These are phyloP conservation scores for Microcebus griseorufus DNA, from an alignment of 2,113 vertebrate species.

Conservation along the genomic window DNA sequence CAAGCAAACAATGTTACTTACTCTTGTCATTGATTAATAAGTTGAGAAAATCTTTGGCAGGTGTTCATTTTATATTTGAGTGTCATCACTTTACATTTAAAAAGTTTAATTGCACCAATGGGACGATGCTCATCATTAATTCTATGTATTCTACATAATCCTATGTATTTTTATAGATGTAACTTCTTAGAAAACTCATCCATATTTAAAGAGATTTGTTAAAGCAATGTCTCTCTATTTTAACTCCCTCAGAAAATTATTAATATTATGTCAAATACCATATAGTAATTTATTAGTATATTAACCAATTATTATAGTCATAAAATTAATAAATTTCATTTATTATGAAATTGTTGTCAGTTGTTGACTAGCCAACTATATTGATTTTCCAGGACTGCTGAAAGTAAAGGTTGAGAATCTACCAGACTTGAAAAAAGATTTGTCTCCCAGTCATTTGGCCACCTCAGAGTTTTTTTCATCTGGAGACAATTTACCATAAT, in stretches of 20 bases:
- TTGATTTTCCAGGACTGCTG: not conserved
- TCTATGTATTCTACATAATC: not conserved
- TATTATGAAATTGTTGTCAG: not conserved
- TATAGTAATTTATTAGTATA: not conserved
- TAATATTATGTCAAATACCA: not conserved
- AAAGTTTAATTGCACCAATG: not conserved
- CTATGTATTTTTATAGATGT: not conserved
- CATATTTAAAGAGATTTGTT: not conserved
- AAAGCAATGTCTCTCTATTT: not conserved
- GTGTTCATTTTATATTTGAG: not conserved
- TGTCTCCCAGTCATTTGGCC: not conserved
- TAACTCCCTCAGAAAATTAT: not conserved
- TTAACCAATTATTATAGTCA: not conserved
- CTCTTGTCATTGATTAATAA: not conserved
- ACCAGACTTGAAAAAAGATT: not conserved
- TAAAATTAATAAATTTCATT: not conserved
- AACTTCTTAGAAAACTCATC: not conserved
- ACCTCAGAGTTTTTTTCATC: not conserved
- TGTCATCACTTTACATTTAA: not conserved
- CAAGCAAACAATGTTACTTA: not conserved
- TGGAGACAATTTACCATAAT: not conserved
- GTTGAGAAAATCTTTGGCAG: not conserved
- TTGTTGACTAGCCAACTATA: not conserved
- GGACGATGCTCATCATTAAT: not conserved
- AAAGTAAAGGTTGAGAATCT: slow-evolving; percentile 1